Evolutionary conservation across 2,113 vertebrate genomes (phyloP), one percentile per base, ranked within the genome.

Genomic region (Perca flavescens): DNA sequence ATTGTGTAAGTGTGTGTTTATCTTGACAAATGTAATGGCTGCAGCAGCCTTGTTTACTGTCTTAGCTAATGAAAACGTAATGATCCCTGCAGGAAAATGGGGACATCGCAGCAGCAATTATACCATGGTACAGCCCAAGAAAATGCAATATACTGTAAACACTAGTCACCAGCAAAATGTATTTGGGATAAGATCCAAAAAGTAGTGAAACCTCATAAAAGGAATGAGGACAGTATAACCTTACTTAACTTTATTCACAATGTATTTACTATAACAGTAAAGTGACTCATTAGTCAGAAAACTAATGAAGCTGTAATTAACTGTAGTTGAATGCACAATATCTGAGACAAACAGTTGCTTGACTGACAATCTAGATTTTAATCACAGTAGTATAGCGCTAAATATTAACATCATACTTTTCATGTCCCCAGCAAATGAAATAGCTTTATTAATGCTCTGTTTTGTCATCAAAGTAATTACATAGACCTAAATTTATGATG

Each of bases 51-150:
- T 90, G 84, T 90, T 89, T 91, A 90, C 87, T 71, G 84, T 88
- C 80, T 85, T 60, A 83, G 79, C 84, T 82, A 80, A 87, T 87
- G 67, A 82, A 86, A 92, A 79, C 82, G 82, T 88, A 87, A 91
- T 89, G 87, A 75, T 84, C 77, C 85, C 82, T 82, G 65, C 80
- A 89, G 71, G 57, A 61, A 71, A 88, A 87, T 78, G 72, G 87
- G 69, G 63, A 90, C 80, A 82, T 80, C 58, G 75, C 78, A 60
- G 79, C 21, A 21, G 86, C 77, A 83, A 88, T 90, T 91, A 86
- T 64, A 82, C 14, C 66, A 74, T 0, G 34, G 50, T 40, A 8
- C 14, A 53, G 73, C 87, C 74, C 49, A 50, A 71, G 71, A 77
- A 88, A 88, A 79, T 54, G 15, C 12, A 70, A 49, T 40, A 17